phyloP scores from a whole-genome alignment of 2,797 vertebrate species.

The Prionace glauca region DNA sequence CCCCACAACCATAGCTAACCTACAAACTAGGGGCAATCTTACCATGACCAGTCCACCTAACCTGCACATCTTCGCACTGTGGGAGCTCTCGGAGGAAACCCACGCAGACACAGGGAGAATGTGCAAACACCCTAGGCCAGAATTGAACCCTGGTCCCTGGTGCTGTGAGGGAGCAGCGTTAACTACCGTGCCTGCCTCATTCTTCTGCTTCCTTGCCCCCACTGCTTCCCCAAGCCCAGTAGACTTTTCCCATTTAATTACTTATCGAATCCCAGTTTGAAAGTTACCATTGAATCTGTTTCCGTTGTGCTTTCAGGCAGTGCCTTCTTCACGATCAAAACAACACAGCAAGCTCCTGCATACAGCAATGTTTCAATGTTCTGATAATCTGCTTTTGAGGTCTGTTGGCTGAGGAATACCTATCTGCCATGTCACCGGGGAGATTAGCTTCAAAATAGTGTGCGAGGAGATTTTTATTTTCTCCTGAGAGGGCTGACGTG shows the following conservation, averaged over 20 bases:
- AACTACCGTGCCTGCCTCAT: no score
- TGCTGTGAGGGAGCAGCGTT: no score
- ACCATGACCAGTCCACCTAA: no score
- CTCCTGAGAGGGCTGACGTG: neutral
- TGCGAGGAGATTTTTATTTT: neutral
- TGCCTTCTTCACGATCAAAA: neutral
- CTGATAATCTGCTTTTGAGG: neutral
- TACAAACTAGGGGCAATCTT: no score
- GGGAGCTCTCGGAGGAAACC: no score
- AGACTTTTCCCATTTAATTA: neutral
- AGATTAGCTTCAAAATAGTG: neutral
- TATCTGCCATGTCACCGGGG: neutral
- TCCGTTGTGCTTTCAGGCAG: neutral
- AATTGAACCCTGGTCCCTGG: no score
- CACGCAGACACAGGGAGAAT: no score
- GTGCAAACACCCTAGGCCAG: no score
- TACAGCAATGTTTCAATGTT: neutral
- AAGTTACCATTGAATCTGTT: neutral
- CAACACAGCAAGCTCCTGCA: neutral
- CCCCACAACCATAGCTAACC: no score
- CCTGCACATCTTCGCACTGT: no score
- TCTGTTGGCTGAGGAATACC: neutral
- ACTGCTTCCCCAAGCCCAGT: neutral
- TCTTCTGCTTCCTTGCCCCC: neutral
- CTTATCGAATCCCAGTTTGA: neutral